A percentile compares a stretch with the other conserved stretches of the same genome.
Conservation (phyloP, 2,888 invertebrate species). For the Scaptomyza polygonia region DNA sequence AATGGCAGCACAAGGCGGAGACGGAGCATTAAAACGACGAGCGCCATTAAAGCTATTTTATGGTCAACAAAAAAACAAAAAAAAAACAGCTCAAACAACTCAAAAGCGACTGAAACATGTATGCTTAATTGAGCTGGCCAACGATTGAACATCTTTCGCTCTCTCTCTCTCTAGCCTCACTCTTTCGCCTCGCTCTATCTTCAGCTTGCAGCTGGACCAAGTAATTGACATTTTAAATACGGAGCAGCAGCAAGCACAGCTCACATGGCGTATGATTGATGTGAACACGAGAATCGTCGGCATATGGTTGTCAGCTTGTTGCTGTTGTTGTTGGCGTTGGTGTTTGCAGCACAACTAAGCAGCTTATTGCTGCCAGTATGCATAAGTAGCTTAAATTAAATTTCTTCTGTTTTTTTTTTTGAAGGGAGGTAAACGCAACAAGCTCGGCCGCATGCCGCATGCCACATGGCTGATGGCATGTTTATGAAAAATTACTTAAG, state of each 20-base stretch:
- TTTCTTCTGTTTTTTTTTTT: conserved; percentile 26
- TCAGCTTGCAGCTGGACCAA: conserved; percentile 9
- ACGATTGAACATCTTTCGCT: not conserved
- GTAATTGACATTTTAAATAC: conserved; percentile 50
- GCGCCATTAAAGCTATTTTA: conserved; percentile 72
- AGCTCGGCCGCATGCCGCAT: conserved; percentile 22
- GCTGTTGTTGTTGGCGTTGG: not conserved
- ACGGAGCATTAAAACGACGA: conserved; percentile 53
- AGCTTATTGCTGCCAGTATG: conserved; percentile 61
- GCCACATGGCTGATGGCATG: conserved; percentile 38
- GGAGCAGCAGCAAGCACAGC: conserved; percentile 13
- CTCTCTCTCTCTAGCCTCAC: no score
- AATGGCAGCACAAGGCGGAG: conserved; percentile 55
- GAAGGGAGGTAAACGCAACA: conserved; percentile 46
- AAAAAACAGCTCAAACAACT: not conserved
- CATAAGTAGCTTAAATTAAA: conserved; percentile 77
- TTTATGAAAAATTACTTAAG: conserved; percentile 78
- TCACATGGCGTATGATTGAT: conserved; percentile 69
- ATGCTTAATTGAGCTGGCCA: conserved; percentile 58
- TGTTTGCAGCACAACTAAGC: conserved; percentile 52
- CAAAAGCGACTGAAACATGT: conserved; percentile 26
- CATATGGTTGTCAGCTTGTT: conserved; percentile 32
- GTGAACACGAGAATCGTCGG: conserved; percentile 25
- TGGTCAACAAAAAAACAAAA: conserved; percentile 63
- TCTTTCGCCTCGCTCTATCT: not conserved